Conservation (phyloP, 1,140 invertebrate species). For the Drosophila ananassae region DNA sequence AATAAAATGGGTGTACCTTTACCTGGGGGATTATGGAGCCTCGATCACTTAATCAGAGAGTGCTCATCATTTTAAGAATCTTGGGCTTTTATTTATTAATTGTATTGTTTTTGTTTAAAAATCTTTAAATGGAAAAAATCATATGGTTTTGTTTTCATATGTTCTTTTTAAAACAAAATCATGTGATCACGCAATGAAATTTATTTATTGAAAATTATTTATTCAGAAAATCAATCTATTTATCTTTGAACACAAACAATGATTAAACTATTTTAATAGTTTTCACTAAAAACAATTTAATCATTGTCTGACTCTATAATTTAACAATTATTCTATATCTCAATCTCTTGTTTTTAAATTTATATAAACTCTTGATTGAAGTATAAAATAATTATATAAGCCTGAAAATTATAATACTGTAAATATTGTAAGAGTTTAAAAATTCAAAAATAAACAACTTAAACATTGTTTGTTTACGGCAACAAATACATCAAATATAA, state of each 20-base stretch:
- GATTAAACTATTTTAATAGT: background rate
- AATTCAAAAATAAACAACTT: background rate
- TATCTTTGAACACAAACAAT: slow-evolving; percentile 1
- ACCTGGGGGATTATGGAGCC: slow-evolving; percentile 16
- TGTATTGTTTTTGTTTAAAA: background rate
- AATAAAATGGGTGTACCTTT: slow-evolving; percentile 21
- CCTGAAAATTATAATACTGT: background rate
- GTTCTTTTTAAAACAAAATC: background rate
- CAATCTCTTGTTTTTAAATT: background rate
- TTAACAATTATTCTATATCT: background rate
- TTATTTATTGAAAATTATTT: background rate
- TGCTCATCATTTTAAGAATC: slow-evolving; percentile 50
- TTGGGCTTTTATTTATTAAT: background rate
- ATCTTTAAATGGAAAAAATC: background rate
- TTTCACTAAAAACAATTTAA: background rate
- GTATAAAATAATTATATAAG: background rate
- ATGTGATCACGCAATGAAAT: background rate
- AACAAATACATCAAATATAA: slow-evolving; percentile 6
- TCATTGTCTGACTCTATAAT: background rate
- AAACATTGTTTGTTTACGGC: background rate
- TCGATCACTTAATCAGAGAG: slow-evolving; percentile 52
- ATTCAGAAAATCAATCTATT: too few relatives aligned
- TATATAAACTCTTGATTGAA: background rate
- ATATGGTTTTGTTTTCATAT: background rate
- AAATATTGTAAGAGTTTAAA: slow-evolving; percentile 3